These are phyloP conservation scores for Mactromeris polynyma DNA, from an alignment of 2,888 invertebrate genomes.

Conservation along the genomic window DNA sequence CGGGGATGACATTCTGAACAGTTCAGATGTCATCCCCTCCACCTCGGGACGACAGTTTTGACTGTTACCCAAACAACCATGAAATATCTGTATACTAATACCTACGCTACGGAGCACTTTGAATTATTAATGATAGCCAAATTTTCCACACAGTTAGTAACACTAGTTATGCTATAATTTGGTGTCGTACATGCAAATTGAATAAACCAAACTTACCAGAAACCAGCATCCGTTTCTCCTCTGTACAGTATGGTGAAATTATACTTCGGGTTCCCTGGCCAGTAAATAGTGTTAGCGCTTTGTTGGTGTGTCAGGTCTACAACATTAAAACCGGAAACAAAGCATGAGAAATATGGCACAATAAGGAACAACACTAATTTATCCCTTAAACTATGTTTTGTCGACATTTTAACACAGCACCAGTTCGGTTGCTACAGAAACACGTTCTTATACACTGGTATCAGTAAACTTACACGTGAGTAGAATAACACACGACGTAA, in stretches of 20 bases:
- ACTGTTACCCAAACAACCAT: too few species aligned
- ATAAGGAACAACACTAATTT: neutral
- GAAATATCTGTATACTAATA: neutral
- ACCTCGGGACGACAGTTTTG: too few species aligned
- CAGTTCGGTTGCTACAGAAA: too few species aligned
- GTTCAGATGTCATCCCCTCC: too few species aligned
- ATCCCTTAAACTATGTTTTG: neutral
- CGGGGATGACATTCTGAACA: too few species aligned
- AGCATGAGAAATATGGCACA: neutral
- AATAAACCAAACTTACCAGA: slow-evolving; percentile 9
- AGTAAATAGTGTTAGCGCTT: slow-evolving; percentile 67
- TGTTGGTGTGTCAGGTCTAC: slow-evolving; percentile 74
- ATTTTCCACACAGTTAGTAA: too few species aligned
- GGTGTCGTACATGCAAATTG: neutral
- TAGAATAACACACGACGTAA: too few species aligned
- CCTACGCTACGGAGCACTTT: neutral
- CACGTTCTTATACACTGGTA: too few species aligned
- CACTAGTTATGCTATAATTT: neutral
- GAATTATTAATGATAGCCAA: too few species aligned
- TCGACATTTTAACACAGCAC: neutral
- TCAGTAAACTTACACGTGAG: too few species aligned
- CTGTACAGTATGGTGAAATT: slow-evolving; percentile 70
- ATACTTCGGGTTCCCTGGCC: slow-evolving; percentile 76
- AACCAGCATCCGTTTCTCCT: slow-evolving; percentile 8
- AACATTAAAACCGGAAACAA: slow-evolving; percentile 10